phyloP scores from a whole-genome alignment of 2,888 invertebrate genomes.

The Drosophila infuscata region DNA sequence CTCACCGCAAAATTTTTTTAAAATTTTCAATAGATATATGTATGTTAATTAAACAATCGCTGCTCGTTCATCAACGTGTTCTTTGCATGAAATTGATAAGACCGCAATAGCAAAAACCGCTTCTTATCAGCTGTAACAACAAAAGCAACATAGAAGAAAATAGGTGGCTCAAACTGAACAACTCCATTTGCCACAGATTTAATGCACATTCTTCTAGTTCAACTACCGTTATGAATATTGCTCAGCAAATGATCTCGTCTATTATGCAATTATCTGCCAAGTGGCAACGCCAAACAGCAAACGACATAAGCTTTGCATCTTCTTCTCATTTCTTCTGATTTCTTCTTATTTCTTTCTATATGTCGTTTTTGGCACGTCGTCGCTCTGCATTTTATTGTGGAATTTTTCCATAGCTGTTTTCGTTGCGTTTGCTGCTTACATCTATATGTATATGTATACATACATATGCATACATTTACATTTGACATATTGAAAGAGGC shows the following conservation, averaged over 20 bases:
- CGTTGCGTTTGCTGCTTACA: constrained; percentile 7
- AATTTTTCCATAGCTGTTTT: constrained; percentile 42
- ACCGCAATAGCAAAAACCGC: background rate
- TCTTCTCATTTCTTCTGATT: constrained; percentile 10
- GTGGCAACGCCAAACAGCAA: constrained; percentile 13
- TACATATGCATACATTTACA: background rate
- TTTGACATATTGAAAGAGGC: constrained; percentile 17
- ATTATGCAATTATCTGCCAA: background rate
- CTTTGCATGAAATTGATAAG: constrained; percentile 14
- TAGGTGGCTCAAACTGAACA: constrained; percentile 7
- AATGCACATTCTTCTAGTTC: constrained; percentile 16
- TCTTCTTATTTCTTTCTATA: constrained; percentile 17
- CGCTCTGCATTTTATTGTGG: constrained; percentile 44
- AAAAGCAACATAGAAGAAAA: background rate
- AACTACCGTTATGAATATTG: constrained; percentile 5
- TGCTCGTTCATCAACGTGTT: background rate
- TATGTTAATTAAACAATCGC: constrained; percentile 1
- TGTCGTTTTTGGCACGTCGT: constrained; percentile 43
- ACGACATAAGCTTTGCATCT: constrained; percentile 26
- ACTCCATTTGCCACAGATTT: background rate
- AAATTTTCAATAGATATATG: constrained; percentile 13
- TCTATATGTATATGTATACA: background rate
- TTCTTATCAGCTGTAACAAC: constrained; percentile 13
- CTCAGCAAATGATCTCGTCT: background rate
- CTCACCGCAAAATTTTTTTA: constrained; percentile 22